Base-by-base conservation (phyloP, 2,888 invertebrate species). In the Hecatera dysodea region DNA sequence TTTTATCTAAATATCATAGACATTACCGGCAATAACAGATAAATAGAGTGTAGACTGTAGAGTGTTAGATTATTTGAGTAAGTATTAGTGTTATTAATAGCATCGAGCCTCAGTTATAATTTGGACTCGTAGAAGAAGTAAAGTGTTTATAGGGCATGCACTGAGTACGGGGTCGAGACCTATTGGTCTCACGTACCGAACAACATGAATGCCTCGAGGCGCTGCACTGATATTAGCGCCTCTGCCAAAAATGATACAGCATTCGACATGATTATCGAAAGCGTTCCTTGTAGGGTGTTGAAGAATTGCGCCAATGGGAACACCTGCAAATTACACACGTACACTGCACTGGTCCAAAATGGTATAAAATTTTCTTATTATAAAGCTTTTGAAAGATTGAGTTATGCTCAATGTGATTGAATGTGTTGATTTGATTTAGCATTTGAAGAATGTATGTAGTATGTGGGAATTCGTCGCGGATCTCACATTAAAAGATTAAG, bases 271-370 rank as follows among this genome's bases (percentile, higher is more conserved):
- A 96, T 96, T 86, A 97, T 97, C 66, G 97, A 97, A 86, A 97
- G 95, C 2, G 96, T 96, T 68, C 95, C 94, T 93, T 97, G 97
- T n/a, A 97, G 93, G 48, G 96, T 96, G 90, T 97, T 97, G 92
- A 94, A 97, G 93, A 97, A 97, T 91, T 97, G 97, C 81, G 97
- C 97, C 93, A 97, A 89, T 75, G 97, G 96, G 82, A 97, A 97
- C 59, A 96, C 97, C 96, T 96, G 96, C 36, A 96, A 95, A 88
- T 88, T 71, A 71, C 67, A 81, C 59, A 72, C 42, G 74, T 82
- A 80, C n/a, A 81, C 72, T 82, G 65, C 52, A 67, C 62, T 71
- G 65, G 68, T 17, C 55, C 57, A 36, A 72, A 48, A 57, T 63
- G 19, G 24, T 48, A 44, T 52, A 39, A 52, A 33, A 9, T 0